Evolutionary conservation across 2,888 invertebrate species (phyloP).

Genomic region (Sinohyriopsis cumingii): DNA sequence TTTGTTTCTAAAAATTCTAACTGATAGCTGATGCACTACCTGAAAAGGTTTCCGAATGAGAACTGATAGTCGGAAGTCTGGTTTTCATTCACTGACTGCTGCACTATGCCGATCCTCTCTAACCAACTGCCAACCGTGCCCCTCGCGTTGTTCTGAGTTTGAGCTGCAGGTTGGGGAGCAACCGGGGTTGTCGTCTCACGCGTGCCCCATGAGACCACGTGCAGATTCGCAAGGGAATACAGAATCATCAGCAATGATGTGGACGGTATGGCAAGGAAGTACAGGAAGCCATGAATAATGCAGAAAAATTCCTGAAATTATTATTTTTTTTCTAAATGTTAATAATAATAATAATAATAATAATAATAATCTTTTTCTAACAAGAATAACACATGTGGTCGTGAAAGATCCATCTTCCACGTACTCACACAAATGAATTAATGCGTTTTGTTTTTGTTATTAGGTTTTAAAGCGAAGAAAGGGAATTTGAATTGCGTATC

Average conservation of each 20-base stretch:
- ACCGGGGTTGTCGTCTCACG: conserved; percentile 78
- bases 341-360: too few species aligned
- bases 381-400: too few species aligned
- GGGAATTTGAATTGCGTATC: too few species aligned
- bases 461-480: too few species aligned
- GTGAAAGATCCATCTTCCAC: too few species aligned
- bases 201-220: conserved; percentile 95
- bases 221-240: conserved; percentile 92
- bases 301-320: conserved; percentile 77
- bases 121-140: conserved; percentile 44
- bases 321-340: too few species aligned
- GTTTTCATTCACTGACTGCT: not conserved
- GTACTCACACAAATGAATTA: too few species aligned
- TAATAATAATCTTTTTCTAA: too few species aligned
- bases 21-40: conserved; percentile 5
- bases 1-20: too few species aligned
- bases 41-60: conserved; percentile 44
- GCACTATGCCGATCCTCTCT: conserved; percentile 23
- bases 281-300: conserved; percentile 81
- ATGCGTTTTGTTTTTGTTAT: too few species aligned
- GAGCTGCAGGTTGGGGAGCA: conserved; percentile 13
- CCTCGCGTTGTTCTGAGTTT: conserved; percentile 38
- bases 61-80: conserved; percentile 37
- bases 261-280: conserved; percentile 92
- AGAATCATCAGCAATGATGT: conserved; percentile 95